phyloP scores from a whole-genome alignment of 2,113 vertebrate species.

The Pollachius pollachius region DNA sequence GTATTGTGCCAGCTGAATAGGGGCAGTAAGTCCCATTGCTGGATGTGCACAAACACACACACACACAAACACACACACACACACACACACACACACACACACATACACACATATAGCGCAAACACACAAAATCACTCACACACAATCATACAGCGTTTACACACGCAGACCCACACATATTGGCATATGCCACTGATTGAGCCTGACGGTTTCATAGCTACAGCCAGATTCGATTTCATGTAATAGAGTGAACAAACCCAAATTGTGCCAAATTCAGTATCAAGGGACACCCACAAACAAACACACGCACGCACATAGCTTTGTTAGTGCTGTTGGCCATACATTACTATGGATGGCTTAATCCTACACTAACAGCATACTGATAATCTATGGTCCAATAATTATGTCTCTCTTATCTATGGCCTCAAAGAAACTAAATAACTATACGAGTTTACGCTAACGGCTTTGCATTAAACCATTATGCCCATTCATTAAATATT shows the following conservation, averaged over 20 bases:
- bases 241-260: slow-evolving; percentile 23
- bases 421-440: too few species aligned
- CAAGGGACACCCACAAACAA: slow-evolving; percentile 11
- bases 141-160: background rate
- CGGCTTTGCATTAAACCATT: background rate
- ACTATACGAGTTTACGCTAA: too few species aligned
- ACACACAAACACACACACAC: slow-evolving; percentile 14
- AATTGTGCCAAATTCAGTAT: slow-evolving; percentile 29
- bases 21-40: slow-evolving; percentile 37
- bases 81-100: slow-evolving; percentile 18
- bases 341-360: too few species aligned
- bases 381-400: too few species aligned
- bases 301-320: slow-evolving; percentile 2
- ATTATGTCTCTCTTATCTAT: too few species aligned
- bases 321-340: too few species aligned
- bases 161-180: slow-evolving; percentile 17
- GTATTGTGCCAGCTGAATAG: slow-evolving; percentile 45
- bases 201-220: slow-evolving; percentile 35
- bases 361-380: too few species aligned
- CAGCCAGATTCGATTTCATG: slow-evolving; percentile 43
- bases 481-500: background rate
- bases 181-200: slow-evolving; percentile 18
- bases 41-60: slow-evolving; percentile 20
- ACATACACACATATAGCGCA: slow-evolving; percentile 4
- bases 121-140: background rate